These are phyloP conservation scores for Pelodiscus sinensis DNA, from an alignment of 2,113 vertebrate genomes.

Conservation along the genomic window DNA sequence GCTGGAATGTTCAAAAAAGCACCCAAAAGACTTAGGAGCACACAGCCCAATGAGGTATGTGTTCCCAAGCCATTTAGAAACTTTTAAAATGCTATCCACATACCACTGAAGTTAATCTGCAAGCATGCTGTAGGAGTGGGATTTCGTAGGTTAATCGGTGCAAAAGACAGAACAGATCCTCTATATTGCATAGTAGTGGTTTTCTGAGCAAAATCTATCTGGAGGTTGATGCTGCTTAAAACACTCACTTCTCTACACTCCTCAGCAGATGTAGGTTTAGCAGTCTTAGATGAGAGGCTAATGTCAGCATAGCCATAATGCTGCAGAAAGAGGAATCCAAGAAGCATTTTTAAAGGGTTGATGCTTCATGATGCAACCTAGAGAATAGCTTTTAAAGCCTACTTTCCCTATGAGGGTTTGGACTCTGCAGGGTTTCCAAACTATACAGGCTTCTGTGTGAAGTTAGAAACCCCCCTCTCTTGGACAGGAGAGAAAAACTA, in stretches of 20 bases:
- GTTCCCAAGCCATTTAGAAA: slow-evolving; percentile 25
- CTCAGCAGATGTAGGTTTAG: slow-evolving; percentile 47
- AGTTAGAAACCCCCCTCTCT: neutral
- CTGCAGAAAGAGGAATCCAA: neutral
- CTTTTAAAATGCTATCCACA: neutral
- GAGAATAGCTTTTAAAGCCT: neutral
- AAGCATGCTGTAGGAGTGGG: neutral
- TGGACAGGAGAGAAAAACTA: neutral
- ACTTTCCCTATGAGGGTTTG: neutral
- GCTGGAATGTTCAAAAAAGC: neutral
- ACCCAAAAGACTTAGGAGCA: neutral
- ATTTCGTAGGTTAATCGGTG: neutral
- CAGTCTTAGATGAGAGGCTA: slow-evolving; percentile 63
- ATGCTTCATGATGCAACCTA: neutral
- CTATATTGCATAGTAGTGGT: neutral
- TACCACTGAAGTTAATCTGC: neutral
- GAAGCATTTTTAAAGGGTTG: neutral
- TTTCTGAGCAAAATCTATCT: neutral
- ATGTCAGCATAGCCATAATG: slow-evolving; percentile 48
- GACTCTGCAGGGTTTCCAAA: neutral
- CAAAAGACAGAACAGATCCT: neutral
- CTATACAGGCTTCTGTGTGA: neutral
- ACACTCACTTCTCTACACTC: slow-evolving; percentile 32
- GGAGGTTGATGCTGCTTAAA: slow-evolving; percentile 15
- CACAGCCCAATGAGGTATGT: neutral